These are phyloP conservation scores for Stomorhina lunata DNA, from an alignment of 2,888 invertebrate genomes.

Conservation along the genomic window DNA sequence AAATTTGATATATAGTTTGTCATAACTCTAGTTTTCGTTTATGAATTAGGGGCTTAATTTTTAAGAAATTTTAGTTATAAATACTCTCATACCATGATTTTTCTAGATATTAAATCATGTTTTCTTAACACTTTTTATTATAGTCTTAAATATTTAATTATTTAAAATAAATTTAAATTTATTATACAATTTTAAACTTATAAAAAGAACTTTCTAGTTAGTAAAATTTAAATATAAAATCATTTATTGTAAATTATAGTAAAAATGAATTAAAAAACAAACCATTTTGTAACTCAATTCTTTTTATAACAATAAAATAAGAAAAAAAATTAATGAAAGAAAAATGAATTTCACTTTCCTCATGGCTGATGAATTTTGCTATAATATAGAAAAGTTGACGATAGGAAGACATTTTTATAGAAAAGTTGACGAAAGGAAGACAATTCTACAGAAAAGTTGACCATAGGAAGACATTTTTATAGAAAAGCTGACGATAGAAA, in stretches of 20 bases:
- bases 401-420: not conserved
- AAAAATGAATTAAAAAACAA: not conserved
- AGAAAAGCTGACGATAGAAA: no score
- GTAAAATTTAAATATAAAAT: not conserved
- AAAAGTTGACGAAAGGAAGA: no score
- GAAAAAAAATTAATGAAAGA: not conserved
- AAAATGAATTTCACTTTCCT: not conserved
- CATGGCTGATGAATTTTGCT: no score
- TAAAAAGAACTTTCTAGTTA: not conserved
- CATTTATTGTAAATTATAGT: slow-evolving; percentile 20
- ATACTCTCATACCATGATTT: no score
- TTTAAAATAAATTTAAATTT: slow-evolving; percentile 23
- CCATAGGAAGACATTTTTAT: no score
- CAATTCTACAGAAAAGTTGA: no score
- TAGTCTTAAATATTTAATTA: not conserved
- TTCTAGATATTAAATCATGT: no score
- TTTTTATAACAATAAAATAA: slow-evolving; percentile 30
- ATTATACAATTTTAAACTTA: not conserved
- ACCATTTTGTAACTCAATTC: not conserved
- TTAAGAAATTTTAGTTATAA: no score
- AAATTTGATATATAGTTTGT: no score
- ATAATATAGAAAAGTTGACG: not conserved
- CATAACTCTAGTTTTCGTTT: no score
- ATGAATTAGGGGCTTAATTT: no score
- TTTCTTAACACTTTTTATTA: no score